Base-by-base conservation (phyloP, 2,888 invertebrate genomes). In the Himalopsyche japonica region DNA sequence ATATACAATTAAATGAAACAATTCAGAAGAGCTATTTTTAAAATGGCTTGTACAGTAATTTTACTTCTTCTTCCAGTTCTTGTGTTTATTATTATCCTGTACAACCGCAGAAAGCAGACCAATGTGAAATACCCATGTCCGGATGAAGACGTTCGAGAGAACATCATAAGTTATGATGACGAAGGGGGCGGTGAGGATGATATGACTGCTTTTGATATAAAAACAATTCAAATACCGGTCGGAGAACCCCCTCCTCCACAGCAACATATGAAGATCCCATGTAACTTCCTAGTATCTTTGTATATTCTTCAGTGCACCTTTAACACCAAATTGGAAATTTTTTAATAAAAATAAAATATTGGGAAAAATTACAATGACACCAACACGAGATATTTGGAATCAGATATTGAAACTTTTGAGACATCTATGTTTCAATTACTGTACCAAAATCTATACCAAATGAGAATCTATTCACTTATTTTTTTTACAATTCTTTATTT, bases 131-230 rank as follows among this genome's bases (percentile, higher is more conserved):
- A 99, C 91, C 97, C 98, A 7, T 98, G 99, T 34, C 98, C 99
- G 10, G 99, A 99, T 89, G 99, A 99, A 89, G 99, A 99, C 90
- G 98, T 99, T 57, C 94, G 99, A 88, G 99, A 99, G 91, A 99
- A 99, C 90, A 98, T 99, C 89, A 98, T 99, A 90, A 98, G 98
- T 91, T 99, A 99, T 89, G 98, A 99, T 89, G 99, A 99, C 89
- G 99, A 99, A 92, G 97, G 97, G 64, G 99, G 99, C 89, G 99
- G 99, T 88, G 98, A 99, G 91, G 99, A 99, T 89, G 99, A 99
- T 90, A 99, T 99, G 97, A 98, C 98, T 81, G 98, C 98, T 37
- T 99, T 99, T 91, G 99, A 99, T 90, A 98, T 99, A 89, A 98
- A 98, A 34, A 98, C 98, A 30, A 94, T 99, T 81, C 97, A 99